These are phyloP conservation scores for Leptopterna dolabrata DNA, from an alignment of 2,888 invertebrate species.

Conservation along the genomic window DNA sequence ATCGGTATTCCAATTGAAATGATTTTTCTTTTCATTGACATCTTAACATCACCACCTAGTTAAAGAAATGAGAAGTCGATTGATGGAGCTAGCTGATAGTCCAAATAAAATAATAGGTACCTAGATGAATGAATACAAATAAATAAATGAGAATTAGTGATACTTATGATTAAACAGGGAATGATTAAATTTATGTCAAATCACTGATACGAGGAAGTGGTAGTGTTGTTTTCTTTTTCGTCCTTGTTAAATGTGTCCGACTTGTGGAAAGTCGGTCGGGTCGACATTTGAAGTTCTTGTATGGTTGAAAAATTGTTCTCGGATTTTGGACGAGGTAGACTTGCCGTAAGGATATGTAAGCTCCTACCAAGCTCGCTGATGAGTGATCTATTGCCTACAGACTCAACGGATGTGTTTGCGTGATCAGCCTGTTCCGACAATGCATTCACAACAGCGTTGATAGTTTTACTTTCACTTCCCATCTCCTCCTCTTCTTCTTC, in stretches of 20 bases:
- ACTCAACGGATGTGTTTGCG: constrained; percentile 81
- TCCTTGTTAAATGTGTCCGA: constrained; percentile 83
- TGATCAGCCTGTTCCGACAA: constrained; percentile 91
- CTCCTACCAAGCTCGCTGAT: constrained; percentile 75
- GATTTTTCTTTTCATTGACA: neutral
- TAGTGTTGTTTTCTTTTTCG: constrained; percentile 51
- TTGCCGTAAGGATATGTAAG: constrained; percentile 74
- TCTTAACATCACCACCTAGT: neutral
- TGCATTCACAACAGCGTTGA: constrained; percentile 93
- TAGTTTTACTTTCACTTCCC: constrained; percentile 82
- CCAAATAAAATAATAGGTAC: neutral
- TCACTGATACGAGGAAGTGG: constrained; percentile 44
- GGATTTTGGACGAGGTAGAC: constrained; percentile 82
- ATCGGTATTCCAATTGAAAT: neutral
- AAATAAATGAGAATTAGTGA: neutral
- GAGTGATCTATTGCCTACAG: constrained; percentile 68
- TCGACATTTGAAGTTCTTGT: constrained; percentile 63
- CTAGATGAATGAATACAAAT: neutral
- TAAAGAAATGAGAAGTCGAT: neutral
- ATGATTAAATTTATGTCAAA: neutral
- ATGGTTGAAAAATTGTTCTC: constrained; percentile 82
- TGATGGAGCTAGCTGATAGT: neutral
- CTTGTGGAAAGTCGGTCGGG: constrained; percentile 76
- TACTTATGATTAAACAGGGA: neutral
- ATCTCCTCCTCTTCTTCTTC: constrained; percentile 71